Conservation (phyloP, 2,113 vertebrate species). For the Herpetotheres cachinnans region DNA sequence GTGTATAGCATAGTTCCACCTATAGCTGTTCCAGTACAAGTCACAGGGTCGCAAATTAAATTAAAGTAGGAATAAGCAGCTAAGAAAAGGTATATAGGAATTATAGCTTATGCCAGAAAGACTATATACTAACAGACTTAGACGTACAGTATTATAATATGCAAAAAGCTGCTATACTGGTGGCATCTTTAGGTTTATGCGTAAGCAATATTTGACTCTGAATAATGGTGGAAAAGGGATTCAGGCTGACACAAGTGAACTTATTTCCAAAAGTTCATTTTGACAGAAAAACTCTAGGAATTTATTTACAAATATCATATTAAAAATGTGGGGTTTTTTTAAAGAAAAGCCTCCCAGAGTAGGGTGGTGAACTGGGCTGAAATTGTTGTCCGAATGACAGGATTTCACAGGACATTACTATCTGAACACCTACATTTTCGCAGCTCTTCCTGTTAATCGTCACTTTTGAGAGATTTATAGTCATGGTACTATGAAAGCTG, state of each 20-base stretch:
- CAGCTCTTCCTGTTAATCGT: neutral
- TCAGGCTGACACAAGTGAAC: neutral
- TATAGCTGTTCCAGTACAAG: neutral
- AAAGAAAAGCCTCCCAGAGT: neutral
- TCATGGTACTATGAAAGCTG: neutral
- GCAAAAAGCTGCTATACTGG: neutral
- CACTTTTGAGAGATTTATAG: neutral
- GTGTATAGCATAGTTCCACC: neutral
- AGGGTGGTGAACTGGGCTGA: neutral
- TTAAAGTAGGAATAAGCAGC: neutral
- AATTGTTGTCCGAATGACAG: neutral
- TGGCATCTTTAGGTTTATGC: neutral
- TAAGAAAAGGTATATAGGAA: neutral
- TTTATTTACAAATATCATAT: neutral
- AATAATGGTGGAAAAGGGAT: neutral
- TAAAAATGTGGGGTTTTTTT: rapidly evolving
- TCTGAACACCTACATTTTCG: neutral
- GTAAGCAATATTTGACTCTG: neutral
- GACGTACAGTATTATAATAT: neutral
- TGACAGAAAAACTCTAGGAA: neutral
- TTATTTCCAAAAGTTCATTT: neutral
- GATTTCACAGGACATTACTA: neutral
- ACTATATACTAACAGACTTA: neutral
- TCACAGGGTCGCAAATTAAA: neutral
- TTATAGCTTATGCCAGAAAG: neutral